A percentile compares a stretch with the other conserved stretches of the same genome.
phyloP scores from a whole-genome alignment of 1,140 invertebrate species.

The Brachionus paranguensis region DNA sequence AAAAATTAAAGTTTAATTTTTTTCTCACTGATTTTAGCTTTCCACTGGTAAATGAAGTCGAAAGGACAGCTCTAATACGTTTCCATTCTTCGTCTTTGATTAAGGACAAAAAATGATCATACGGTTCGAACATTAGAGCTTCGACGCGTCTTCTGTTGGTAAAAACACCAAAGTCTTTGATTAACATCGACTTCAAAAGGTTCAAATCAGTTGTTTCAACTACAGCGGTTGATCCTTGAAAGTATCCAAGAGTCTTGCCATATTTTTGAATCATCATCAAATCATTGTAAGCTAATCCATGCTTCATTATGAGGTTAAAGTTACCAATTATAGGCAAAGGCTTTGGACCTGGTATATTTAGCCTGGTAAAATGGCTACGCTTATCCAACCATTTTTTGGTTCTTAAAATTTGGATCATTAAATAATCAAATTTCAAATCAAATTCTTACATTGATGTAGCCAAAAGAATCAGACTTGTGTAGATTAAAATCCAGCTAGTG shows the following conservation, averaged over 20 bases:
- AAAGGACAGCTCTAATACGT: slow-evolving; percentile 13
- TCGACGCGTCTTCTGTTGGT: slow-evolving; percentile 1
- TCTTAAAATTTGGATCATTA: neutral
- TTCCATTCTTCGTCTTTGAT: slow-evolving; percentile 40
- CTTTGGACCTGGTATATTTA: slow-evolving; percentile 17
- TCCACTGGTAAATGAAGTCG: slow-evolving; percentile 23
- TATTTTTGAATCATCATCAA: neutral
- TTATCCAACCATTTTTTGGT: neutral
- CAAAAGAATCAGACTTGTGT: neutral
- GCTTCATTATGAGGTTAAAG: slow-evolving; percentile 2
- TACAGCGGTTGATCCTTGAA: neutral
- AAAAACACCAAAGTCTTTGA: slow-evolving; percentile 37
- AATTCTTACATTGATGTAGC: neutral
- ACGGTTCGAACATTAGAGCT: slow-evolving; percentile 2
- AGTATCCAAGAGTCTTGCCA: slow-evolving; percentile 2
- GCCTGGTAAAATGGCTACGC: neutral
- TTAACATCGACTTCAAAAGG: neutral
- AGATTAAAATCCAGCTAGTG: neutral
- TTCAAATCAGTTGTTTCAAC: neutral
- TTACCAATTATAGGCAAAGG: slow-evolving; percentile 24
- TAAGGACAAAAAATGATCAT: neutral
- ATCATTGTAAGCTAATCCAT: slow-evolving; percentile 25
- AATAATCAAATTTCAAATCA: neutral
- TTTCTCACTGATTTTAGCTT: slow-evolving; percentile 31
- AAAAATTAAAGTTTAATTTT: neutral